Evolutionary conservation across 2,888 invertebrate species (phyloP).

Genomic region (Xanthia togata): DNA sequence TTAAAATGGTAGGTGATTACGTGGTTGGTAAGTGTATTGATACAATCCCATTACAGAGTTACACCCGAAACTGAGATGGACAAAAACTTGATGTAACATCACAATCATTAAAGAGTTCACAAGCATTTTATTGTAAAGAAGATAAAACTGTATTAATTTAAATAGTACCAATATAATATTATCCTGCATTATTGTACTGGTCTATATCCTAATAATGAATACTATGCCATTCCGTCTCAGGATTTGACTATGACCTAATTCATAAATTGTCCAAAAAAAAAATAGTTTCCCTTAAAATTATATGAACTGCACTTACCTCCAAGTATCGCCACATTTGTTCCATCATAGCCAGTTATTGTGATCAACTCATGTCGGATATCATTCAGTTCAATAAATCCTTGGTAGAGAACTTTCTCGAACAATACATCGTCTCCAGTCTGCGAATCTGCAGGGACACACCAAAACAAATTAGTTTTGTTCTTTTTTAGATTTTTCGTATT

Average conservation of each 20-base stretch:
- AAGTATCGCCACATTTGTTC: slow-evolving; percentile 69
- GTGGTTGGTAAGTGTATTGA: too few relatives aligned
- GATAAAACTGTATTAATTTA: too few relatives aligned
- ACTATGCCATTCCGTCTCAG: not conserved
- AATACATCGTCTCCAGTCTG: slow-evolving; percentile 59
- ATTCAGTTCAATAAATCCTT: slow-evolving; percentile 72
- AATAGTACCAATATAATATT: not conserved
- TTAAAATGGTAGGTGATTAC: not conserved
- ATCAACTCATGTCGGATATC: slow-evolving; percentile 79
- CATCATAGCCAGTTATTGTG: slow-evolving; percentile 71
- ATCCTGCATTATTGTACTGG: not conserved
- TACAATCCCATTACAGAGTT: too few relatives aligned
- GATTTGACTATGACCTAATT: not conserved
- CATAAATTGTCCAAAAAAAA: not conserved
- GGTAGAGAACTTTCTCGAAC: slow-evolving; percentile 79
- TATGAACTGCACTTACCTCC: slow-evolving; percentile 74
- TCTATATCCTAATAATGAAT: not conserved
- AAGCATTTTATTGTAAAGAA: too few relatives aligned
- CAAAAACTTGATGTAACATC: too few relatives aligned
- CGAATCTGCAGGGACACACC: slow-evolving; percentile 58
- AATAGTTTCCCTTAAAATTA: not conserved
- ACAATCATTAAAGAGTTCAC: too few relatives aligned
- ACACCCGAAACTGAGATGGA: too few relatives aligned
- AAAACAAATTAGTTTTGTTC: not conserved
- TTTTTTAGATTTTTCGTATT: not conserved